Base-by-base conservation (phyloP, 2,113 vertebrate genomes). In the Corythoichthys intestinalis region DNA sequence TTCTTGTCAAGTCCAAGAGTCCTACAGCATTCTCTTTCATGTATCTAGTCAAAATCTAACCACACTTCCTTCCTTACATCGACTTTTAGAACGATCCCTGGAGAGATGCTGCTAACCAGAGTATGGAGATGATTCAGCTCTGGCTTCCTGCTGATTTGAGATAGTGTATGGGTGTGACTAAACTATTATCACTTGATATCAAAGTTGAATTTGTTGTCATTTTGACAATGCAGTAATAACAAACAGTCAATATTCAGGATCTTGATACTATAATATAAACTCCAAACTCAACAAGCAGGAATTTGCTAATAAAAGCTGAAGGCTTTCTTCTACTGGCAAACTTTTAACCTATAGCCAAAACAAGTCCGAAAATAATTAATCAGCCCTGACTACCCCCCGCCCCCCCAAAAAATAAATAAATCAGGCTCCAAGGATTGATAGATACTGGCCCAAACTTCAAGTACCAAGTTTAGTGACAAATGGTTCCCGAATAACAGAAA, bases 31-130 rank as follows among this genome's bases (percentile, higher is more conserved):
- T 28, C 67, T 65, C 58, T 37, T 69, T 61, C 41, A 64, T 71
- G 59, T 53, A 67, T 70, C 74, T 82, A 71, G 87, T 88, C 70
- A 84, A 84, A 85, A 83, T 75, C 75, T 50, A 49, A 41, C 60
- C 60, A 70, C n/a, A 47, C 44, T 49, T 46, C 39, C 20, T 59
- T 66, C 52, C 35, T 41, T 46, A 35, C 20, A 56, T 48, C 11
- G n/a, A 15, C 11, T 56, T 63, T 48, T 12, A 66, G 38, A 62
- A 20, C 72, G 47, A 37, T 82, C 77, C 73, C 68, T 10, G n/a
- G 68, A 63, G 75, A 81, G 67, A 67, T n/a, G 56, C 53, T 66
- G 67, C 48, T 61, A 58, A 72, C 58, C 56, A 53, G 34, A 41
- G 59, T n/a, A 39, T 49, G 20, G 39, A 72, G 74, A 76, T 74